Evolutionary conservation across 2,888 invertebrate species (phyloP).

Genomic region (Helicoverpa assulta): DNA sequence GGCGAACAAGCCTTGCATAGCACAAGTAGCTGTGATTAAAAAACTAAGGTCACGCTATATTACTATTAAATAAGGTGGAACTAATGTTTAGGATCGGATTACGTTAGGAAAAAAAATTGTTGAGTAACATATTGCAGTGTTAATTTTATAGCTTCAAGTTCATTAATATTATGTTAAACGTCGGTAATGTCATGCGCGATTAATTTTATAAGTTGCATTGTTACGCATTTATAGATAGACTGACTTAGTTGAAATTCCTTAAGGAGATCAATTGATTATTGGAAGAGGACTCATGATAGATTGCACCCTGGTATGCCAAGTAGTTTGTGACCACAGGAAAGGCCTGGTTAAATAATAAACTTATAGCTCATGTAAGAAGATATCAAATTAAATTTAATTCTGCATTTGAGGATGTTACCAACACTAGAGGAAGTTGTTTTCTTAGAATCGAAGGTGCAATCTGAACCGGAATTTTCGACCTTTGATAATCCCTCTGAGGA

Average conservation of each 20-base stretch:
- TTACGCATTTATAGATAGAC: no score
- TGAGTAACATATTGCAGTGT: constrained; percentile 27
- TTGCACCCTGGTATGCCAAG: no score
- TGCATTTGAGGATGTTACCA: constrained; percentile 29
- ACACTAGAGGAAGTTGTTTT: constrained; percentile 23
- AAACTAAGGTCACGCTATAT: constrained; percentile 53
- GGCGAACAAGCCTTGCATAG: constrained; percentile 33
- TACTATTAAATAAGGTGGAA: constrained; percentile 43
- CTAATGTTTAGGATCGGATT: constrained; percentile 27
- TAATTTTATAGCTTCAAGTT: constrained; percentile 19
- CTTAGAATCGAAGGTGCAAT: constrained; percentile 26
- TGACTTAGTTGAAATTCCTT: no score
- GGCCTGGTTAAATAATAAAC: not conserved
- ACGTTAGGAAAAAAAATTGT: constrained; percentile 36
- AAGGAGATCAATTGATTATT: no score
- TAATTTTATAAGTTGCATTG: no score
- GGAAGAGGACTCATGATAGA: no score
- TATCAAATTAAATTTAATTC: not conserved
- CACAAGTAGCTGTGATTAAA: constrained; percentile 42
- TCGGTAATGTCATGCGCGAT: not conserved
- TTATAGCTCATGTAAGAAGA: not conserved
- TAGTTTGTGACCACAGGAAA: no score
- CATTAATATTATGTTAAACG: constrained; percentile 24
- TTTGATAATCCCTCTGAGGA: not conserved
- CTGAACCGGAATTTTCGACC: constrained; percentile 35